These are phyloP conservation scores for Heliconius nattereri DNA, from an alignment of 1,140 invertebrate species.

Conservation along the genomic window DNA sequence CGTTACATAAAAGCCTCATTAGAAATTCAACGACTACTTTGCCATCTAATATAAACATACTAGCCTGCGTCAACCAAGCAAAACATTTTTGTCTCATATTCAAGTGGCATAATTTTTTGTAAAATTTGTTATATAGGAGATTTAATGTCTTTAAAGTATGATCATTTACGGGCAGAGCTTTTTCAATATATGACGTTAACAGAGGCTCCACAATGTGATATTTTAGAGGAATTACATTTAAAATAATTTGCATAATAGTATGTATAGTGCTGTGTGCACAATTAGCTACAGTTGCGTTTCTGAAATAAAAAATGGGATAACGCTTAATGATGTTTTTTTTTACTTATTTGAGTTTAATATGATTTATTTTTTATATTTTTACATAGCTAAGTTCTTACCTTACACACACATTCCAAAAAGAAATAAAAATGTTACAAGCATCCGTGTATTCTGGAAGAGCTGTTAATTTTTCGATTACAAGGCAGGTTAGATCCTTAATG, in stretches of 20 bases:
- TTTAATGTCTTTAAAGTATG: conserved; percentile 57
- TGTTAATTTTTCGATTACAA: conserved; percentile 47
- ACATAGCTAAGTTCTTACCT: conserved; percentile 51
- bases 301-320: conserved; percentile 45
- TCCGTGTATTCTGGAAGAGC: conserved; percentile 13
- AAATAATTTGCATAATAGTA: conserved; percentile 53
- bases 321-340: too few relatives aligned
- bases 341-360: too few relatives aligned
- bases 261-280: conserved; percentile 56
- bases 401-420: conserved; percentile 71
- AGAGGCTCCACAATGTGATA: conserved; percentile 57
- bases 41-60: conserved; percentile 43
- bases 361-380: too few relatives aligned
- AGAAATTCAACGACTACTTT: conserved; percentile 47
- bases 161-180: conserved; percentile 64
- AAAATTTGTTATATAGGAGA: conserved; percentile 56
- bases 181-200: conserved; percentile 61
- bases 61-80: conserved; percentile 54
- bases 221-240: conserved; percentile 50
- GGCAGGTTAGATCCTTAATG: conserved; percentile 51
- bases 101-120: conserved; percentile 54
- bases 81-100: conserved; percentile 54
- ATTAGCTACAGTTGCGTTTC: conserved; percentile 56
- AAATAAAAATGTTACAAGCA: conserved; percentile 43
- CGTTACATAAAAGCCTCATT: conserved; percentile 55